Evolutionary conservation across 1,140 invertebrate genomes (phyloP).

Genomic region (Drosophila navojoa): DNA sequence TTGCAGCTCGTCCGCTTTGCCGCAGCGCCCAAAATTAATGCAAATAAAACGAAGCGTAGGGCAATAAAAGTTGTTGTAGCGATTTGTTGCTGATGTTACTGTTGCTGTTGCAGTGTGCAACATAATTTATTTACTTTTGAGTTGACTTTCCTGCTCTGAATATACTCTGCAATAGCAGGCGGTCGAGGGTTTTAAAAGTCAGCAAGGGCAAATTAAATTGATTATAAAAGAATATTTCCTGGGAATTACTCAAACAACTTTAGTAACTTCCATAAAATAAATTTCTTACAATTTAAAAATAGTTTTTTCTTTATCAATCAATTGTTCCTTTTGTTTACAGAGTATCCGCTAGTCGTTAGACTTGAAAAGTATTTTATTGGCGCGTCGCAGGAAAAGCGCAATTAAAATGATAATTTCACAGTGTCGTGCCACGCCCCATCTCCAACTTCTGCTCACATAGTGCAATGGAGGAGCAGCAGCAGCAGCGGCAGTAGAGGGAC

Average conservation of each 20-base stretch:
- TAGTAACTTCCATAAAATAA: too few relatives aligned
- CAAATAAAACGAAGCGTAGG: slow-evolving; percentile 60
- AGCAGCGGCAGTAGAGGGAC: slow-evolving; percentile 9
- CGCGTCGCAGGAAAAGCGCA: slow-evolving; percentile 59
- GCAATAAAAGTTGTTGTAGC: slow-evolving; percentile 67
- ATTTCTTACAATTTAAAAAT: too few relatives aligned
- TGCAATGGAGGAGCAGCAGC: slow-evolving; percentile 1
- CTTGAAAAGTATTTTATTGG: not conserved
- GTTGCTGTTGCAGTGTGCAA: slow-evolving; percentile 45
- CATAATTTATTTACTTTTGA: slow-evolving; percentile 71
- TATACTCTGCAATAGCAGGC: slow-evolving; percentile 11
- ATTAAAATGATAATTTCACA: slow-evolving; percentile 78
- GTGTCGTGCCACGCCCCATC: slow-evolving; percentile 30
- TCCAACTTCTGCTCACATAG: not conserved
- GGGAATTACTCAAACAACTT: too few relatives aligned
- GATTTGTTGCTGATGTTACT: slow-evolving; percentile 31
- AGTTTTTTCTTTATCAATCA: too few relatives aligned
- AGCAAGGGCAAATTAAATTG: too few relatives aligned
- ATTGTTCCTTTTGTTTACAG: not conserved
- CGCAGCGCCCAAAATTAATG: slow-evolving; percentile 63
- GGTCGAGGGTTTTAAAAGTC: too few relatives aligned
- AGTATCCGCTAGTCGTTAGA: not conserved
- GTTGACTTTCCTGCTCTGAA: slow-evolving; percentile 45
- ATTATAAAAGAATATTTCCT: not conserved
- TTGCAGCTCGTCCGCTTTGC: slow-evolving; percentile 12